Evolutionary conservation across 2,888 invertebrate species (phyloP).

Genomic region (Drosophila picticornis): DNA sequence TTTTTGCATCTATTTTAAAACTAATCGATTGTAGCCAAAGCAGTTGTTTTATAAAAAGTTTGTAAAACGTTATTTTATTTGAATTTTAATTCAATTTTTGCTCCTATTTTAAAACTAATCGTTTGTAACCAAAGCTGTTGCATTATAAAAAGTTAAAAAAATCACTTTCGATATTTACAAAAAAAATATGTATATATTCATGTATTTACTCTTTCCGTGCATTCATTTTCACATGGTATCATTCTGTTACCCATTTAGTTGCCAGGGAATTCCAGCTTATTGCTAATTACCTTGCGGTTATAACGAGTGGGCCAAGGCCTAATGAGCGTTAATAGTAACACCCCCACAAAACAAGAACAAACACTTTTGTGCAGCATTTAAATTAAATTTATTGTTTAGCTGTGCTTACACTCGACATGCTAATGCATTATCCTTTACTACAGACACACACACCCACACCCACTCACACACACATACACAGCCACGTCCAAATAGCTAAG

Average conservation of each 20-base stretch:
- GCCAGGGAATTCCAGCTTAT: background rate
- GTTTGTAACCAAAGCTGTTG: background rate
- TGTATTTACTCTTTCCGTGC: background rate
- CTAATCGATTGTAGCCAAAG: background rate
- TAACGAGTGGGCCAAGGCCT: constrained; percentile 25
- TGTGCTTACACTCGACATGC: constrained; percentile 46
- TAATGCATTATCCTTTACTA: constrained; percentile 57
- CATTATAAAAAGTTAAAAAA: background rate
- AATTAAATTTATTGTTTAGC: constrained; percentile 73
- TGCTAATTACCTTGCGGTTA: constrained; percentile 32
- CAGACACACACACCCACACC: constrained; percentile 29
- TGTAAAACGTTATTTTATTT: background rate
- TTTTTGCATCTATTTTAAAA: background rate
- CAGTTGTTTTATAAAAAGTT: background rate
- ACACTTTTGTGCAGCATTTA: constrained; percentile 55
- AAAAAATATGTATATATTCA: background rate
- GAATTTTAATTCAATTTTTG: background rate
- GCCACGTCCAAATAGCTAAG: constrained; percentile 16
- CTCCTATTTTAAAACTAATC: background rate
- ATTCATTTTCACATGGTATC: background rate
- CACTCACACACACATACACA: constrained; percentile 1
- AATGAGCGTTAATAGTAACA: constrained; percentile 66
- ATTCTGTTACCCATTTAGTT: background rate
- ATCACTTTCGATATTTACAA: background rate
- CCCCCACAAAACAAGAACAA: constrained; percentile 23